Percentiles rank a stretch among this genome's conserved stretches.
Conservation (phyloP, 2,888 invertebrate genomes). For the Cerceris ruficornis region DNA sequence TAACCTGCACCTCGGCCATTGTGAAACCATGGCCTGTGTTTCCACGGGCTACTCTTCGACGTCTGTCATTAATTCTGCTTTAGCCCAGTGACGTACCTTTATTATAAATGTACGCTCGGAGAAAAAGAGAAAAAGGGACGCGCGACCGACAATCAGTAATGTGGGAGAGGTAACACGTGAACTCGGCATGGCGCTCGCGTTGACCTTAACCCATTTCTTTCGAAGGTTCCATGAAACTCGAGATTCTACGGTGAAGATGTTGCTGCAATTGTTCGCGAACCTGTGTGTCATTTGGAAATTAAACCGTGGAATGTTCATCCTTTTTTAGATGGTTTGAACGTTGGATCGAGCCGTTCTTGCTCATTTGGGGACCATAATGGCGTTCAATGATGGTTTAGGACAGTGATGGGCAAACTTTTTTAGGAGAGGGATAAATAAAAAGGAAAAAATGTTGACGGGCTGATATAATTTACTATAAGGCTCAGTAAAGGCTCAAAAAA, state of each 20-base stretch:
- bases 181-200: background rate
- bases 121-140: conserved; percentile 14
- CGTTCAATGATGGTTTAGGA: too few relatives aligned
- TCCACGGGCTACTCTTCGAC: conserved; percentile 73
- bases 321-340: too few relatives aligned
- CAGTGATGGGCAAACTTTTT: too few relatives aligned
- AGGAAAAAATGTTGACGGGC: too few relatives aligned
- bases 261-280: background rate
- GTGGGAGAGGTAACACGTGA: background rate
- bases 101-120: conserved; percentile 45
- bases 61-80: conserved; percentile 75
- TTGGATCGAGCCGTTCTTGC: too few relatives aligned
- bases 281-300: background rate
- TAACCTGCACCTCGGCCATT: conserved; percentile 70
- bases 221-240: background rate
- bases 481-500: too few relatives aligned
- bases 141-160: conserved; percentile 30
- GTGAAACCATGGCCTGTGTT: conserved; percentile 71
- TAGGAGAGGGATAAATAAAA: too few relatives aligned
- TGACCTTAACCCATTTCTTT: conserved; percentile 3
- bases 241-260: background rate
- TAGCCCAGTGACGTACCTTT: conserved; percentile 59
- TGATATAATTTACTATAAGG: too few relatives aligned
- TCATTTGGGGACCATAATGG: too few relatives aligned
- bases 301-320: too few relatives aligned